Evolutionary conservation across 1,140 invertebrate genomes (phyloP), one percentile per base, ranked within the genome.

Genomic region (Zaprionus capensis): DNA sequence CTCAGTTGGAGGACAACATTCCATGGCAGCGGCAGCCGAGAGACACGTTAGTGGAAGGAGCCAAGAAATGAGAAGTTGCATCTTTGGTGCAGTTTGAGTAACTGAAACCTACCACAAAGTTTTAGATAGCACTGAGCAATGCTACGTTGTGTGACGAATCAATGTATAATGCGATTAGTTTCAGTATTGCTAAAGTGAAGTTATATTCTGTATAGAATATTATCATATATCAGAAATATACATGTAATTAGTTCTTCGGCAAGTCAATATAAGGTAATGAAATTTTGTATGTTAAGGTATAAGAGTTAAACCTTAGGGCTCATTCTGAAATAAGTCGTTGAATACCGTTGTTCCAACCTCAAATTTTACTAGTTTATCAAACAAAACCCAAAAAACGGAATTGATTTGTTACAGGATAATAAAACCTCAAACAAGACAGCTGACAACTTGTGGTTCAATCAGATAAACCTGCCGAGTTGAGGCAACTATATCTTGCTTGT

Each of bases 331-430:
- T 11, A 11, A 34, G 11, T 7, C 6, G n/a, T 1, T 46, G 9
- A 20, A 17, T 46, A 46, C 5, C 6, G 0, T 17, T 20, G 11
- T 17, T 17, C 4, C n/a, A 20, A 46, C 7, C 41, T 46, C 0
- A 11, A 11, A n/a, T 9, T 9, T 17, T 51, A 24, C 1, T 51
- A 51, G 14, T 51, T 51, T 51, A 51, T 51, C 46, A 24, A 46
- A 24, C 14, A 4, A 24, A 14, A 24, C 1, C 1, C 20, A 1
- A 51, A 51, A 22, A 24, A 20, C 46, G 6, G 46, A 51, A 51
- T 51, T 51, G 46, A 51, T 51, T 51, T 51, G 46, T 51, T 51
- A 51, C 20, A 51, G 46, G 46, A 51, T 51, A 51, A 51, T 51
- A 51, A 51, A 51, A 51, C 4, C 46, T 51, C 20, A 12, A 12